These are phyloP conservation scores for Hydraecia micacea DNA, from an alignment of 2,888 invertebrate genomes.

Conservation along the genomic window DNA sequence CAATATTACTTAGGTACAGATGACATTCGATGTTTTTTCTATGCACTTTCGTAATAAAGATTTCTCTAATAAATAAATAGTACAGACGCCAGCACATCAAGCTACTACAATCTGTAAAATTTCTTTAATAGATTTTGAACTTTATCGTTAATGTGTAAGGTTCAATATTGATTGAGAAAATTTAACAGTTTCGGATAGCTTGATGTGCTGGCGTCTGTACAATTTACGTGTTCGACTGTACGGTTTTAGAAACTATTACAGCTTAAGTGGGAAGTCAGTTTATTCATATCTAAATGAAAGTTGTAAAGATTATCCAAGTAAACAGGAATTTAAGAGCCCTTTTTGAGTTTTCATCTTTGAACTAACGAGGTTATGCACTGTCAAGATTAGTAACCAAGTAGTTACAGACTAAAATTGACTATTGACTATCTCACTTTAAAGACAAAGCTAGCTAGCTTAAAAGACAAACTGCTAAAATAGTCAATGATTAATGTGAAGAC, in stretches of 20 bases:
- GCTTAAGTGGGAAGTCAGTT: not conserved
- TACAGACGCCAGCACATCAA: no score
- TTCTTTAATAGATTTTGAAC: no score
- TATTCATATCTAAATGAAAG: not conserved
- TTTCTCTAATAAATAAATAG: slow-evolving; percentile 2
- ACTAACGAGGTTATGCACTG: not conserved
- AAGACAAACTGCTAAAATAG: not conserved
- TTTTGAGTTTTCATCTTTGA: not conserved
- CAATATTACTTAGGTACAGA: not conserved
- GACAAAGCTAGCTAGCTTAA: not conserved
- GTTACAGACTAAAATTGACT: not conserved
- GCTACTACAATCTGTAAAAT: no score
- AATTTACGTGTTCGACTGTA: not conserved
- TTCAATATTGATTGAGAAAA: no score
- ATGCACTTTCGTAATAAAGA: not conserved
- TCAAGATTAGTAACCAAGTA: not conserved
- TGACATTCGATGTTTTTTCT: not conserved
- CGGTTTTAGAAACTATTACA: not conserved
- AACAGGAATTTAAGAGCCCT: not conserved
- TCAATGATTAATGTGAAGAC: not conserved
- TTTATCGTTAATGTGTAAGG: no score
- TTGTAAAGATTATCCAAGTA: not conserved
- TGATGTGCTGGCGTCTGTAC: no score
- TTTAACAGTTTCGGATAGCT: no score
- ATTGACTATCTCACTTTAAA: no score